These are phyloP conservation scores for Keiferia lycopersicella DNA, from an alignment of 2,888 invertebrate genomes.

Conservation along the genomic window DNA sequence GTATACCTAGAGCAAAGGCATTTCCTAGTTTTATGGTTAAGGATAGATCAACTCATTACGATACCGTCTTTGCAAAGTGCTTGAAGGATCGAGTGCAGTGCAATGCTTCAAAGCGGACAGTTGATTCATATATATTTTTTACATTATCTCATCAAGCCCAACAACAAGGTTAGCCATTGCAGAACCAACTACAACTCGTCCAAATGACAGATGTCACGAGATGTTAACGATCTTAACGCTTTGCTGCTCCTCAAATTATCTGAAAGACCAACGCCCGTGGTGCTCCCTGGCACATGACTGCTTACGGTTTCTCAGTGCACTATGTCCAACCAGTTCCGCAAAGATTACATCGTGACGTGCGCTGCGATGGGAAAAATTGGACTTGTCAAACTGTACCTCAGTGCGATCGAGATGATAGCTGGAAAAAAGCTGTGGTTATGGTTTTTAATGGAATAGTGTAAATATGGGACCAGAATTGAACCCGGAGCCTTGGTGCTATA, in stretches of 20 bases:
- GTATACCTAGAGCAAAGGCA: too few species aligned
- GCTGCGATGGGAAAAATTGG: conserved; percentile 9
- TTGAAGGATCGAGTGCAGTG: too few species aligned
- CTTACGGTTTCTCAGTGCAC: conserved; percentile 69
- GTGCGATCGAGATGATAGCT: background rate
- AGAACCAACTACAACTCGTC: conserved; percentile 39
- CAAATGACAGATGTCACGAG: conserved; percentile 65
- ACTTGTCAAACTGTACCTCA: conserved; percentile 3
- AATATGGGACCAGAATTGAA: too few species aligned
- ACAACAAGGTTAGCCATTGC: conserved; percentile 22
- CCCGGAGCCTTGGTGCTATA: too few species aligned
- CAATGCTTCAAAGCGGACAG: too few species aligned
- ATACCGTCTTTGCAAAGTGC: too few species aligned
- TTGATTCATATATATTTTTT: too few species aligned
- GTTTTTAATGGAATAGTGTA: background rate
- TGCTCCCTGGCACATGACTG: conserved; percentile 73
- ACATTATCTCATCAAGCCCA: conserved; percentile 8
- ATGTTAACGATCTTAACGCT: conserved; percentile 78
- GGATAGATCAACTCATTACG: too few species aligned
- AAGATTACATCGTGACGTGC: conserved; percentile 45
- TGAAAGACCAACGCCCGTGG: conserved; percentile 73
- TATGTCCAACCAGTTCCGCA: conserved; percentile 70
- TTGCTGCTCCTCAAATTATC: conserved; percentile 76
- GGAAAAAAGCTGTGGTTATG: background rate
- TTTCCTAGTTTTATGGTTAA: too few species aligned